Percentiles rank a stretch among this genome's conserved stretches.
Evolutionary conservation across 2,797 vertebrate genomes (phyloP).

Genomic region (Capromys pilorides): DNA sequence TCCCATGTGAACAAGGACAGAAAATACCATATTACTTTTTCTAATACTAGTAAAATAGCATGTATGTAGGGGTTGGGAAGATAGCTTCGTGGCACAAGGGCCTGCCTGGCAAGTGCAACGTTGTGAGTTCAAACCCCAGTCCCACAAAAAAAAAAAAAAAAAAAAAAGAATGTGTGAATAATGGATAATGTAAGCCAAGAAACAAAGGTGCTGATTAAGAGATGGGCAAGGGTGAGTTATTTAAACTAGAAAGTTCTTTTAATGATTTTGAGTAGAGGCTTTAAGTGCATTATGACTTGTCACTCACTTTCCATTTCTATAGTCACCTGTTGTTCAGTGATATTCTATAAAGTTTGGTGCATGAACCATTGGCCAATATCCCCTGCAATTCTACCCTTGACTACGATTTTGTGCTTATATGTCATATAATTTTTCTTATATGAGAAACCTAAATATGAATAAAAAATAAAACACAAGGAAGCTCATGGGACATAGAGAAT

Average conservation of each 20-base stretch:
- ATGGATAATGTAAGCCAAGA: not conserved
- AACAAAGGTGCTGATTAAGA: not conserved
- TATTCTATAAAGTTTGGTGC: not conserved
- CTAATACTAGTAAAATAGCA: not conserved
- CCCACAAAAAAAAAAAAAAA: no score
- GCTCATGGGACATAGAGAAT: not conserved
- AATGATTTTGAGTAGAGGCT: not conserved
- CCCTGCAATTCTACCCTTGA: not conserved
- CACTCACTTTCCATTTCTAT: not conserved
- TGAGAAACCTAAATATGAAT: not conserved
- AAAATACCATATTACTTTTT: slow-evolving; percentile 46
- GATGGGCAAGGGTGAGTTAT: not conserved
- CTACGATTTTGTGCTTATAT: not conserved
- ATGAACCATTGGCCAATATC: not conserved
- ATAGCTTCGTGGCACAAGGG: no score
- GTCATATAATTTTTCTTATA: not conserved
- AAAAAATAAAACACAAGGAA: not conserved
- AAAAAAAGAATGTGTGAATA: no score
- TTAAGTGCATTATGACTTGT: not conserved
- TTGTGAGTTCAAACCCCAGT: no score
- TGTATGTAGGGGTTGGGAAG: no score
- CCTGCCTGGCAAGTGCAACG: no score
- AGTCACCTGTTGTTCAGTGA: not conserved
- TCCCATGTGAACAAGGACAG: slow-evolving; percentile 53
- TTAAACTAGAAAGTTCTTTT: not conserved